These are phyloP conservation scores for Brachionus koreanus DNA, from an alignment of 1,140 invertebrate species.

Conservation along the genomic window DNA sequence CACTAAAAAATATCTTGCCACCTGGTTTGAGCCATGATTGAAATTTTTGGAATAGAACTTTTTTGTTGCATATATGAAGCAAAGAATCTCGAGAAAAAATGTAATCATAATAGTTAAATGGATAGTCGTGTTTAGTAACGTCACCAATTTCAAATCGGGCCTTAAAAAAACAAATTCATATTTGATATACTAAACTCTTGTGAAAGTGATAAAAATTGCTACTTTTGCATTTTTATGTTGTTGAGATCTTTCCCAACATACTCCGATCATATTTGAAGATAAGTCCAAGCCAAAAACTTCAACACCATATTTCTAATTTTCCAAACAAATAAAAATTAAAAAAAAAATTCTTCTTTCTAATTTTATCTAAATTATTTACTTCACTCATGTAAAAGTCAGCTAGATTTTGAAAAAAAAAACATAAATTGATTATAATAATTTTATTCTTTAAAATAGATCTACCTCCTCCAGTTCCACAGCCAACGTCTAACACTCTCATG, in stretches of 20 bases:
- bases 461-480: slow-evolving; percentile 65
- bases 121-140: slow-evolving; percentile 31
- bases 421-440: background rate
- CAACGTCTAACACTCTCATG: slow-evolving; percentile 63
- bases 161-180: background rate
- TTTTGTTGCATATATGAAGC: slow-evolving; percentile 64
- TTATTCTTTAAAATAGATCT: slow-evolving; percentile 47
- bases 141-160: slow-evolving; percentile 44
- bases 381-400: slow-evolving; percentile 40
- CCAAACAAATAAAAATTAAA: background rate
- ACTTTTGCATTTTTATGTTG: slow-evolving; percentile 49
- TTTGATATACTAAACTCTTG: too few relatives aligned
- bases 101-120: background rate
- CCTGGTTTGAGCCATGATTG: slow-evolving; percentile 64
- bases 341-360: background rate
- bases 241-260: slow-evolving; percentile 58
- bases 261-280: slow-evolving; percentile 65
- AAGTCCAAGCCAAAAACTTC: slow-evolving; percentile 64
- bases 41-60: slow-evolving; percentile 61
- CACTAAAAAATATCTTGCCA: slow-evolving; percentile 60
- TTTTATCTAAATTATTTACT: background rate
- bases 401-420: background rate
- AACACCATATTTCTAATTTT: slow-evolving; percentile 56
- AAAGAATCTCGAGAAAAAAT: slow-evolving; percentile 53
- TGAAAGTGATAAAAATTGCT: background rate